Conservation (phyloP, 2,113 vertebrate species). For the Hucho hucho region DNA sequence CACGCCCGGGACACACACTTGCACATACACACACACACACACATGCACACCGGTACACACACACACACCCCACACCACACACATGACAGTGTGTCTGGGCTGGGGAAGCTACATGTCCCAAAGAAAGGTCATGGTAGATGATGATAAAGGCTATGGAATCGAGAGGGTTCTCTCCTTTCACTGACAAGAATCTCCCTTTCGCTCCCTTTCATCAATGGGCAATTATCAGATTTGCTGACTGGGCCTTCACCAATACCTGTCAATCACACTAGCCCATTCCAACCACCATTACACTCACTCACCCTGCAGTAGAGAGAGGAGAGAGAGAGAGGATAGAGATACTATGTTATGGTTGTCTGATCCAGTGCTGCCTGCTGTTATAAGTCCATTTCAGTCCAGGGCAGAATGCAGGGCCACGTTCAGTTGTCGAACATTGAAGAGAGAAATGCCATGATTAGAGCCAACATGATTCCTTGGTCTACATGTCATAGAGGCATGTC, state of each 20-base stretch:
- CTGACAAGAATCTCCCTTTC: background rate
- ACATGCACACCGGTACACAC: conserved; percentile 6
- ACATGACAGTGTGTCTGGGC: background rate
- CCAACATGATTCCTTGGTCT: too few relatives aligned
- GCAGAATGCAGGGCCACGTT: background rate
- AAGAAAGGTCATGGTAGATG: conserved; percentile 43
- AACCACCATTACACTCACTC: background rate
- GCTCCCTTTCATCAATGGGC: conserved; percentile 35
- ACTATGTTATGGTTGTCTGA: background rate
- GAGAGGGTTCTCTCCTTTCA: conserved; percentile 5
- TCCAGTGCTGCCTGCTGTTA: background rate
- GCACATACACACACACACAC: too few relatives aligned
- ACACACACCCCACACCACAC: conserved; percentile 31
- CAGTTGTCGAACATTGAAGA: too few relatives aligned
- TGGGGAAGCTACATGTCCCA: conserved; percentile 14
- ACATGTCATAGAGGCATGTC: too few relatives aligned
- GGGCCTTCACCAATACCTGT: conserved; percentile 38
- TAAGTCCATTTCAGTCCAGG: background rate
- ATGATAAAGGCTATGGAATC: conserved; percentile 32
- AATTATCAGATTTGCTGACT: conserved; percentile 61
- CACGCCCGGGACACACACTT: background rate
- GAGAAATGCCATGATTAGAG: too few relatives aligned
- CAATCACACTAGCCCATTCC: conserved; percentile 28
- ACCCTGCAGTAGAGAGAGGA: background rate
- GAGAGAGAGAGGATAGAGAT: background rate